These are phyloP conservation scores for Drosophila pectinifera DNA, from an alignment of 1,140 invertebrate species.

Conservation along the genomic window DNA sequence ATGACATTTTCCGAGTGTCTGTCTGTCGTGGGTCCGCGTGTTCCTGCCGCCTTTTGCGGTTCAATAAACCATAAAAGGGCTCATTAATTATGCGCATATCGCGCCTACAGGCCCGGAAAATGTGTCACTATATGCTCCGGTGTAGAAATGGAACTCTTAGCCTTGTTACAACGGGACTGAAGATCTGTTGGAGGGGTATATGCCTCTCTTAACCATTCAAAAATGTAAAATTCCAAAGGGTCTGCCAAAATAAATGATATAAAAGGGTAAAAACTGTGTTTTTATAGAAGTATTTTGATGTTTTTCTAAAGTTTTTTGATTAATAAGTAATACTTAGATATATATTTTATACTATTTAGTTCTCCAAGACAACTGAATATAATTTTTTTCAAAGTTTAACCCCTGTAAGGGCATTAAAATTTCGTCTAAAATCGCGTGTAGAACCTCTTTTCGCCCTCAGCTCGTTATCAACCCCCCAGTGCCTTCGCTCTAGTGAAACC, in stretches of 20 bases:
- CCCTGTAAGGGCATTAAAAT: background rate
- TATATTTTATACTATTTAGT: background rate
- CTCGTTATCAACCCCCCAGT: slow-evolving; percentile 71
- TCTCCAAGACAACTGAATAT: background rate
- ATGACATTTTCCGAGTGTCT: slow-evolving; percentile 58
- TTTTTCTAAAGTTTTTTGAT: no score
- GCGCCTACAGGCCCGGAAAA: slow-evolving; percentile 80
- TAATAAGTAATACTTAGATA: no score
- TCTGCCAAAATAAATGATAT: background rate
- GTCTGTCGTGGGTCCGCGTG: slow-evolving; percentile 16
- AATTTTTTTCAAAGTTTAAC: background rate
- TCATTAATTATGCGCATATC: slow-evolving; percentile 85
- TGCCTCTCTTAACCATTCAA: background rate
- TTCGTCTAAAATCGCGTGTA: background rate
- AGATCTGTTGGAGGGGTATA: slow-evolving; percentile 5
- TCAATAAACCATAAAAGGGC: slow-evolving; percentile 85
- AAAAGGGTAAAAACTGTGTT: no score
- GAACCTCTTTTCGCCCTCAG: background rate
- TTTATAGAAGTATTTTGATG: no score
- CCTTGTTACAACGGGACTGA: slow-evolving; percentile 19
- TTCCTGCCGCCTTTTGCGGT: slow-evolving; percentile 66
- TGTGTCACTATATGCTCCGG: slow-evolving; percentile 66
- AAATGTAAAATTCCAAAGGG: background rate
- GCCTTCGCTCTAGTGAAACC: slow-evolving; percentile 70
- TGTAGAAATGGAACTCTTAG: slow-evolving; percentile 41